phyloP scores from a whole-genome alignment of 2,888 invertebrate species.

The Oscheius sp. region DNA sequence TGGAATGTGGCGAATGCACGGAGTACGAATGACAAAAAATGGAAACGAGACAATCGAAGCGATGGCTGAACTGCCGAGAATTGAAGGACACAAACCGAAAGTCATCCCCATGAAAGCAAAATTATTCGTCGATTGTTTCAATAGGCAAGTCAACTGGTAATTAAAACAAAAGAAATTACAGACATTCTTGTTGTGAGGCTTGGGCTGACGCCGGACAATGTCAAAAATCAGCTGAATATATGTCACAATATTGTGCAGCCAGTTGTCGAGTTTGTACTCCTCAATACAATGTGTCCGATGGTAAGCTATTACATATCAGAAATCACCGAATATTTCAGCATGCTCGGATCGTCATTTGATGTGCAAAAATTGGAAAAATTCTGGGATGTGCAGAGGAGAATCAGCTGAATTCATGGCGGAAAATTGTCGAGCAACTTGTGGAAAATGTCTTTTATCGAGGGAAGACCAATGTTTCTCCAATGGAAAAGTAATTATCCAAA shows the following conservation, averaged over 20 bases:
- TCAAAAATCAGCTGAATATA: conserved; percentile 62
- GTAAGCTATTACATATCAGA: conserved; percentile 33
- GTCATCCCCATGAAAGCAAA: conserved; percentile 51
- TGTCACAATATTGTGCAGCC: conserved; percentile 68
- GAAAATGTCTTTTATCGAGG: conserved; percentile 54
- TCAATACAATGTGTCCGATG: conserved; percentile 62
- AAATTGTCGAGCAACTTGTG: conserved; percentile 68
- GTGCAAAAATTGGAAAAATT: conserved; percentile 56
- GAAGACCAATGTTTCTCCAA: conserved; percentile 47
- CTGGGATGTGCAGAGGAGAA: conserved; percentile 57
- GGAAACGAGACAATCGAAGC: conserved; percentile 12
- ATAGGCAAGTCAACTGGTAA: neutral
- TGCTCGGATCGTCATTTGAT: conserved; percentile 69
- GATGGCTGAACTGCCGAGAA: conserved; percentile 24
- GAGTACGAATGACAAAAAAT: conserved; percentile 41
- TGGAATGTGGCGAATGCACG: conserved; percentile 50
- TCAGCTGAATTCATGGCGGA: conserved; percentile 67
- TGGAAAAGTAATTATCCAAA: conserved; percentile 49
- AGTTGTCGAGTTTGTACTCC: conserved; percentile 65
- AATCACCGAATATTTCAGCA: conserved; percentile 42
- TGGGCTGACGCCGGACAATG: conserved; percentile 68
- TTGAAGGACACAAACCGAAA: conserved; percentile 41
- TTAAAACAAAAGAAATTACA: conserved; percentile 1
- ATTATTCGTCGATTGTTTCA: conserved; percentile 65
- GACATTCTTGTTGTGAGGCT: conserved; percentile 67